Percentiles rank a stretch among this genome's conserved stretches.
Evolutionary conservation across 2,888 invertebrate genomes (phyloP).

Genomic region (Brenthis daphne): DNA sequence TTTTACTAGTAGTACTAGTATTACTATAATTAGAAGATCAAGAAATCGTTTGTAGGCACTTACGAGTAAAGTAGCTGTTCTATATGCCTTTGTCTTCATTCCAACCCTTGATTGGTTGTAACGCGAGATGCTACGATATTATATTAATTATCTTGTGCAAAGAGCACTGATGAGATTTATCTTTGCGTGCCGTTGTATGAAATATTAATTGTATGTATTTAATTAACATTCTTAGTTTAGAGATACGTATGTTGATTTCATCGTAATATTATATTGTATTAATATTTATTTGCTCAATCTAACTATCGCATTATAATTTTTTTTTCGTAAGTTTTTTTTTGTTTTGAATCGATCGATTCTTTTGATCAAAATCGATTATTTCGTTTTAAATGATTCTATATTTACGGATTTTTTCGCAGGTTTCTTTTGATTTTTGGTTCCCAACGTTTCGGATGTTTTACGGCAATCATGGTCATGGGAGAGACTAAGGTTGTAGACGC

Average conservation of each 20-base stretch:
- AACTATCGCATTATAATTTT: background rate
- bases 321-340: too few relatives aligned
- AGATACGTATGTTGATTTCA: conserved; percentile 1
- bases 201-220: conserved; percentile 6
- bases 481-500: too few relatives aligned
- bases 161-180: conserved; percentile 13
- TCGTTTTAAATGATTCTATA: too few relatives aligned
- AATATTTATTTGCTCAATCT: too few relatives aligned
- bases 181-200: conserved; percentile 1
- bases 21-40: too few relatives aligned
- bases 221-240: conserved; percentile 12
- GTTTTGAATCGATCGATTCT: too few relatives aligned
- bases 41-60: background rate
- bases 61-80: background rate
- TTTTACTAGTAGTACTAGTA: too few relatives aligned
- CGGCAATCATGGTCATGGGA: too few relatives aligned
- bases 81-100: background rate
- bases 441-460: too few relatives aligned
- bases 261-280: background rate
- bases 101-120: conserved; percentile 29
- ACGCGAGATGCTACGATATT: conserved; percentile 20
- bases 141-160: conserved; percentile 18
- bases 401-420: too few relatives aligned
- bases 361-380: too few relatives aligned
- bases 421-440: too few relatives aligned